A percentile compares a stretch with the other conserved stretches of the same genome.
These are phyloP conservation scores for Dromas ardeola DNA, from an alignment of 2,113 vertebrate genomes.

Conservation along the genomic window DNA sequence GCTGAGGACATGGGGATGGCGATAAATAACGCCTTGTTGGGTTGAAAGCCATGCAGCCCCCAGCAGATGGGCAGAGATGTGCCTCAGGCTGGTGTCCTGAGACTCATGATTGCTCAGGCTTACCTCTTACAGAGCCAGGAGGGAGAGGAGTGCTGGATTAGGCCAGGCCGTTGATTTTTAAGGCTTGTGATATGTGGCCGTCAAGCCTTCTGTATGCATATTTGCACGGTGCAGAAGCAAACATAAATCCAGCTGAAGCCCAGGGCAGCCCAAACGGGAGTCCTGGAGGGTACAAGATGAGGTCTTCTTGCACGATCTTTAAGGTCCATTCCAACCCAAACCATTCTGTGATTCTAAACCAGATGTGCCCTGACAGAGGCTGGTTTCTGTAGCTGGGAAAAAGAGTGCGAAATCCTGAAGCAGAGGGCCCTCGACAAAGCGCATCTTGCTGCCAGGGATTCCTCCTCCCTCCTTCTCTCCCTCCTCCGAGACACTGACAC, in stretches of 20 bases:
- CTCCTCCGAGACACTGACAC: conserved; percentile 6
- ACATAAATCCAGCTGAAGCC: not conserved
- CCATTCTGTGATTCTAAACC: not conserved
- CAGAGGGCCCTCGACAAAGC: not conserved
- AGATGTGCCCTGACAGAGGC: conserved; percentile 10
- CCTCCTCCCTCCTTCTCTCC: conserved; percentile 30
- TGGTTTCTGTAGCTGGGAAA: not conserved
- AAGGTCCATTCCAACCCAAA: not conserved
- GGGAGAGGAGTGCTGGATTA: not conserved
- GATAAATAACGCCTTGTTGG: not conserved
- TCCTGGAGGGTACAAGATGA: not conserved
- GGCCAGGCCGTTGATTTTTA: not conserved
- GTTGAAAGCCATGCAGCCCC: not conserved
- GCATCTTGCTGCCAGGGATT: conserved; percentile 5
- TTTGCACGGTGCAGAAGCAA: not conserved
- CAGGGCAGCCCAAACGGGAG: not conserved
- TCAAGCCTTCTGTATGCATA: not conserved
- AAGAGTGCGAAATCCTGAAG: not conserved
- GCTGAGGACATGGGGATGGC: conserved; percentile 13
- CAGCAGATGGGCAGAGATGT: not conserved
- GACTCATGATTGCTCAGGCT: not conserved
- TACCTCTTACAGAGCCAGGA: not conserved
- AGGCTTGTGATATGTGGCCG: not conserved
- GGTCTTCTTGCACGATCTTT: not conserved
- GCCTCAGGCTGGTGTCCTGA: not conserved